Evolutionary conservation across 1,140 invertebrate species (phyloP).

Genomic region (Colletes gigas): DNA sequence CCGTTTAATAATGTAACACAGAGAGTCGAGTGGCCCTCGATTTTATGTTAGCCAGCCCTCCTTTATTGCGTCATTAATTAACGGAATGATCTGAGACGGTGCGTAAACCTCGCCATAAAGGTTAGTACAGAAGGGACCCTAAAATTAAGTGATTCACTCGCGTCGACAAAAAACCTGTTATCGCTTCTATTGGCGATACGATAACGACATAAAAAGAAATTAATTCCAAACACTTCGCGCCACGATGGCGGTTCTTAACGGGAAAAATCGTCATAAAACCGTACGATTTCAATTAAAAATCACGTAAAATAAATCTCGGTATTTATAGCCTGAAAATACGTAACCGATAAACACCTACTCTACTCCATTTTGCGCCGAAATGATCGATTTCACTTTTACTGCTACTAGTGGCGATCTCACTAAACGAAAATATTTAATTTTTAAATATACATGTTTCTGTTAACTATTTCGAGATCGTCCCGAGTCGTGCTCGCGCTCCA

Average conservation of each 20-base stretch:
- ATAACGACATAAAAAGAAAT: constrained; percentile 27
- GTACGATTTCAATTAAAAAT: not conserved
- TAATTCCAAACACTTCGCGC: not conserved
- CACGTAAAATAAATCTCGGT: too few species aligned
- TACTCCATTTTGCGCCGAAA: not conserved
- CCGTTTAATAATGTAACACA: not conserved
- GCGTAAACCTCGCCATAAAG: constrained; percentile 45
- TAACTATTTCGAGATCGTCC: too few species aligned
- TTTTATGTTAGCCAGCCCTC: constrained; percentile 34
- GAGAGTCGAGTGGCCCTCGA: constrained; percentile 28
- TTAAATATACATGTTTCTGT: too few species aligned
- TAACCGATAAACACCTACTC: too few species aligned
- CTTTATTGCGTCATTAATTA: constrained; percentile 48
- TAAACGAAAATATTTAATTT: too few species aligned
- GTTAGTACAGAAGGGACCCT: constrained; percentile 22
- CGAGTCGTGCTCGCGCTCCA: not conserved
- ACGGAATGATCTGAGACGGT: constrained; percentile 38
- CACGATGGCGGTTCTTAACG: not conserved
- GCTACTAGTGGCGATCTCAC: not conserved
- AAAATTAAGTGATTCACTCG: constrained; percentile 44
- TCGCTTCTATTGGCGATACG: constrained; percentile 15
- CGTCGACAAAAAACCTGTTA: constrained; percentile 27
- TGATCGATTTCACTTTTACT: not conserved
- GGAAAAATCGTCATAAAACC: not conserved
- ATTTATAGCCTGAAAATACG: too few species aligned